Base-by-base conservation (phyloP, 2,888 invertebrate species). In the Nebria salina region DNA sequence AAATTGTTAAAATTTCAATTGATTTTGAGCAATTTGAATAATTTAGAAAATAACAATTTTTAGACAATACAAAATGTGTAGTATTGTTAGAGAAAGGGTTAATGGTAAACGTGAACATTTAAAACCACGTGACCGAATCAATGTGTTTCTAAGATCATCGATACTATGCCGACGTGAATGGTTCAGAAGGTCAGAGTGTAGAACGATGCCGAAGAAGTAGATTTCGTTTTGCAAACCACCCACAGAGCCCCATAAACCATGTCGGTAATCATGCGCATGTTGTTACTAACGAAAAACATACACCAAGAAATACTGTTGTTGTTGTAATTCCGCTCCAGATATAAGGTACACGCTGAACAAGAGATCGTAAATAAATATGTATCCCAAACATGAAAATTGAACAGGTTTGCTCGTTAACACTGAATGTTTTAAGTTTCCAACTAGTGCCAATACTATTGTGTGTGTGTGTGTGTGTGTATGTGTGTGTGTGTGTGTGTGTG, bases 231-330 rank as follows among this genome's bases (percentile, higher is more conserved):
- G 83, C 82, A 75, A 83, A 83, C 85, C 85, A 85, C 85, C 85
- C 85, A 85, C 85, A 77, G 84, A 83, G 85, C 77, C 78, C 83
- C 85, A 85, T 85, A 85, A 85, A 85, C 84, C 82, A 85, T 81
- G 83, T 83, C 85, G 84, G 84, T 84, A 85, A 85, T 85, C 85
- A 85, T 85, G 84, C 83, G 83, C 83, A 83, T 83, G 84, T 84
- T 85, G 85, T 85, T 85, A 85, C 85, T 82, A 83, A 83, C 83
- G 79, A 83, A 64, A 75, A 75, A 66, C 68, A 82, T 83, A 85
- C 85, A 54, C 54, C 2, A 84, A 84, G 85, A 85, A 83, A 54
- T 54, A 54, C 54, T 54, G 54, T 54, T 54, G 54, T 54, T 83
- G 84, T 83, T 85, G 84, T 84, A 83, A 85, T 84, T 84, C 84